phyloP scores from a whole-genome alignment of 2,113 vertebrate species.

The Strigops habroptila region DNA sequence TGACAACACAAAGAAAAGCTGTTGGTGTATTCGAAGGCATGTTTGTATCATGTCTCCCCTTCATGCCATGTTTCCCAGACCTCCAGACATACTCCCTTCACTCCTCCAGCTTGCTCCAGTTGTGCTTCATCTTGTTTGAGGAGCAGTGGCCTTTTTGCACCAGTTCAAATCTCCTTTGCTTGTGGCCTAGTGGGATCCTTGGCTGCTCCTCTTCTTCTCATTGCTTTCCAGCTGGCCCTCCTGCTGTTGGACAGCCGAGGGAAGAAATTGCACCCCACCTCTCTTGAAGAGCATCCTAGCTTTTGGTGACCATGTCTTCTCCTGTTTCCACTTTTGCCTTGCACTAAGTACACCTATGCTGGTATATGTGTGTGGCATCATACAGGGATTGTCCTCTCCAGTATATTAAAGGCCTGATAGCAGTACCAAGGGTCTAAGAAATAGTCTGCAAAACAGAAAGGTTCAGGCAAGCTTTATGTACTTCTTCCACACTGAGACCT shows the following conservation, averaged over 20 bases:
- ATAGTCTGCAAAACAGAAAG: background rate
- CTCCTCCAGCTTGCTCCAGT: background rate
- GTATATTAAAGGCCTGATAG: background rate
- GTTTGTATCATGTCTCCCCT: fast-evolving
- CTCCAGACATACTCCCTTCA: background rate
- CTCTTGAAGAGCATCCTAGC: background rate
- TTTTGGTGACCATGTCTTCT: background rate
- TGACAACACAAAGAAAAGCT: fast-evolving
- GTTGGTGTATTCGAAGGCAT: background rate
- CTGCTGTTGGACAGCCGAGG: background rate
- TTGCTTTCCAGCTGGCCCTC: fast-evolving
- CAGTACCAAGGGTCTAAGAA: background rate
- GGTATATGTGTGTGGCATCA: too few species aligned
- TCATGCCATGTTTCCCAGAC: background rate
- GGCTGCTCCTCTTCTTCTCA: background rate
- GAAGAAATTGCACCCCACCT: background rate
- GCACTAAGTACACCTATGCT: background rate
- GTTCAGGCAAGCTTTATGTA: background rate
- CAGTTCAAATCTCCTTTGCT: background rate
- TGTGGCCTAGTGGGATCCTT: fast-evolving
- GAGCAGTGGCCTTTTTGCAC: background rate
- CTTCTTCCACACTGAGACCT: background rate
- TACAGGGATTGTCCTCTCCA: background rate
- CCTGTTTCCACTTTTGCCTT: background rate
- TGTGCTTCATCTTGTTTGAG: background rate